Conservation (phyloP, 1,140 invertebrate genomes). For the Procambarus virginalis region DNA sequence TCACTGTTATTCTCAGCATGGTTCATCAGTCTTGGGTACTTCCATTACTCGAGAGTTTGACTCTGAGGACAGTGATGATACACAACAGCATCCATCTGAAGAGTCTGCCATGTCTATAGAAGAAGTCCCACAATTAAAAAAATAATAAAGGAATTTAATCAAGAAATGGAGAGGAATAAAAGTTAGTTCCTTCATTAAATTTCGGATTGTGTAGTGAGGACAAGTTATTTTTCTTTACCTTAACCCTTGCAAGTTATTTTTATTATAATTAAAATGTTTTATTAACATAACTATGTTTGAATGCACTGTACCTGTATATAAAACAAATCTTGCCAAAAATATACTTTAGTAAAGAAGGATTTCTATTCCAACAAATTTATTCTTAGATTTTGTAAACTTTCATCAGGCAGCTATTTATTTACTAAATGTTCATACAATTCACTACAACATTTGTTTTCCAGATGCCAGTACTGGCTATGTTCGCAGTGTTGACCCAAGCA, state of each 20-base stretch:
- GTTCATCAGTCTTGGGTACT: slow-evolving; percentile 6
- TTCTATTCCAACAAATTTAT: no score
- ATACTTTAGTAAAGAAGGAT: no score
- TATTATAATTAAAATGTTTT: no score
- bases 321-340: no score
- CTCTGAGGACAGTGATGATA: slow-evolving; percentile 39
- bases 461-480: slow-evolving; percentile 42
- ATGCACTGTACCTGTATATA: no score
- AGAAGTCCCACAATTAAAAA: slow-evolving; percentile 36
- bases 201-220: no score
- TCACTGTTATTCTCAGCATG: slow-evolving; percentile 4
- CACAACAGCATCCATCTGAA: not conserved
- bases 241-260: no score
- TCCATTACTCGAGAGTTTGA: slow-evolving; percentile 30
- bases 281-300: no score
- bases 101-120: slow-evolving; percentile 12
- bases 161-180: slow-evolving; percentile 42
- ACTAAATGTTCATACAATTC: no score
- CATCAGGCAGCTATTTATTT: no score
- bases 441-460: not conserved
- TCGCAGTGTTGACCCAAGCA: slow-evolving; percentile 13
- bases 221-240: no score
- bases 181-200: slow-evolving; percentile 25
- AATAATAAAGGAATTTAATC: slow-evolving; percentile 44
- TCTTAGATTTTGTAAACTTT: no score